Percentiles rank a stretch among this genome's conserved stretches.
These are phyloP conservation scores for Xestia rhomboidea DNA, from an alignment of 2,888 invertebrate species.

Conservation along the genomic window DNA sequence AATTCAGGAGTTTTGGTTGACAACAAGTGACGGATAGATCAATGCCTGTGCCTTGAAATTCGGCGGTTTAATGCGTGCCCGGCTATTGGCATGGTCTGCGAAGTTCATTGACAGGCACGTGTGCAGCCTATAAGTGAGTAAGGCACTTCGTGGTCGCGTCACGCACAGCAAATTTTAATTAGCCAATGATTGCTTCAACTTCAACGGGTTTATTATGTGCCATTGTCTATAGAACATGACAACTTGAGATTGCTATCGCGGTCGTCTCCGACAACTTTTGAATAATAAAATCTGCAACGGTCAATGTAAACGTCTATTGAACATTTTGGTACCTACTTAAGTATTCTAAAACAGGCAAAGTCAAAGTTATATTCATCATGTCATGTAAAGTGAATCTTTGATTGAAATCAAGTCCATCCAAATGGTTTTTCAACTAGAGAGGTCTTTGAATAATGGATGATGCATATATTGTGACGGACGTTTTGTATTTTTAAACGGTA, in stretches of 20 bases:
- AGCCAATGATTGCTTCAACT: conserved; percentile 85
- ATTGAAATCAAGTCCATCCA: conserved; percentile 13
- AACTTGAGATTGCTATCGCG: conserved; percentile 82
- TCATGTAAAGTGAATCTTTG: conserved; percentile 46
- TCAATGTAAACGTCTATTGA: conserved; percentile 63
- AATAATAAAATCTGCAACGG: conserved; percentile 82
- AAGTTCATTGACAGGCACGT: conserved; percentile 90
- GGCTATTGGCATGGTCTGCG: conserved; percentile 81
- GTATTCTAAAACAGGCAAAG: conserved; percentile 57
- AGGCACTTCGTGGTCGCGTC: conserved; percentile 85
- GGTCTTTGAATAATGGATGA: conserved; percentile 39
- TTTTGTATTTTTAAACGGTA: conserved; percentile 31
- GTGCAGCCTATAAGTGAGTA: conserved; percentile 87
- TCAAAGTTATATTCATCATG: conserved; percentile 39
- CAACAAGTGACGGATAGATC: conserved; percentile 36
- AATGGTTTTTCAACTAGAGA: conserved; percentile 29
- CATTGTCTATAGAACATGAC: conserved; percentile 80
- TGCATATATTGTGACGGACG: conserved; percentile 11
- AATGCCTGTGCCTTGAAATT: conserved; percentile 66
- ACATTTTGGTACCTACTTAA: conserved; percentile 53
- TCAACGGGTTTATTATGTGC: conserved; percentile 76
- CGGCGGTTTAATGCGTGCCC: conserved; percentile 76
- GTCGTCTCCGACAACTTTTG: conserved; percentile 75
- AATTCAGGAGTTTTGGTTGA: conserved; percentile 37
- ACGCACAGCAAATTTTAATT: conserved; percentile 90